A percentile compares a stretch with the other conserved stretches of the same genome.
Conservation (phyloP, 1,140 invertebrate species). For the Chelonus insularis region DNA sequence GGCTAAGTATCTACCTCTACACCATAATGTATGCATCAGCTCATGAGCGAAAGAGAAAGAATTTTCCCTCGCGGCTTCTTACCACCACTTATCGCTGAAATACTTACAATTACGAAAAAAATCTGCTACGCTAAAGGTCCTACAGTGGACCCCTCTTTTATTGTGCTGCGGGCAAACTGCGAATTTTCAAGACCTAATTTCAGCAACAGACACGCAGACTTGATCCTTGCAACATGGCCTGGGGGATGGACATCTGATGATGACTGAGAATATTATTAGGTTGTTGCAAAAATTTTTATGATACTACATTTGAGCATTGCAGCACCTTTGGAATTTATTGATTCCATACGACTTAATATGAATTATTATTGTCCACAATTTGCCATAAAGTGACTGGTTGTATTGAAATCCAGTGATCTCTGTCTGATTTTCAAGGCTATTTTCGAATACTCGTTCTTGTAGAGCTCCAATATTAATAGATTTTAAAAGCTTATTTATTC, state of each 20-base stretch:
- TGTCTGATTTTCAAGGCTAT: too few relatives aligned
- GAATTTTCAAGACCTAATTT: conserved; percentile 19
- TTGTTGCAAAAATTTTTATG: too few relatives aligned
- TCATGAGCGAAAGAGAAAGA: conserved; percentile 1
- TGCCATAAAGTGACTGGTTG: too few relatives aligned
- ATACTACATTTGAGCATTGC: too few relatives aligned
- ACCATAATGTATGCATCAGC: conserved; percentile 11
- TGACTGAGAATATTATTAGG: not conserved
- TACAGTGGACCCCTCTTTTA: conserved; percentile 3
- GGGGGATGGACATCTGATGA: not conserved
- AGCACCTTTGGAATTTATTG: too few relatives aligned
- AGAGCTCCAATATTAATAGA: too few relatives aligned
- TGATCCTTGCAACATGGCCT: not conserved
- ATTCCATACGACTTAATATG: too few relatives aligned
- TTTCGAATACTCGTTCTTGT: too few relatives aligned
- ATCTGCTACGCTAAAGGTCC: conserved; percentile 1
- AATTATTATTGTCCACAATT: too few relatives aligned
- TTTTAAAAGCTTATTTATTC: too few relatives aligned
- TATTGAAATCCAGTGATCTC: too few relatives aligned
- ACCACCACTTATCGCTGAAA: conserved; percentile 24
- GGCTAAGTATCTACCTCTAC: conserved; percentile 13
- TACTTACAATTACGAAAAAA: conserved; percentile 39
- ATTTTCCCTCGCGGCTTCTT: conserved; percentile 14
- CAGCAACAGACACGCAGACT: conserved; percentile 5
- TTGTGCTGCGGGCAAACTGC: not conserved